These are phyloP conservation scores for Channallabes apus DNA, from an alignment of 2,797 vertebrate species.

Conservation along the genomic window DNA sequence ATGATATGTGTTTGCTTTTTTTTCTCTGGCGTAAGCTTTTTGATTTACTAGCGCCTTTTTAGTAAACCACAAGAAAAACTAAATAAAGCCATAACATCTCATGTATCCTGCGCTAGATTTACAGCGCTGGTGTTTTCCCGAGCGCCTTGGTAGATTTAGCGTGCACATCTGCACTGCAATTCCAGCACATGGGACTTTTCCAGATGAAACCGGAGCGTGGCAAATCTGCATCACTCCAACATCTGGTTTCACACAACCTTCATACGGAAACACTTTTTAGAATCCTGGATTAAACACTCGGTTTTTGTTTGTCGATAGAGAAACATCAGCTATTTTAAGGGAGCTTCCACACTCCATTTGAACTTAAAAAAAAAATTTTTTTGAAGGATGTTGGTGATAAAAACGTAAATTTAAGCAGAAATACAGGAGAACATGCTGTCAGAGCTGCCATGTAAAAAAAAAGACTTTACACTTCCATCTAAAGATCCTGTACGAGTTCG, in stretches of 20 bases:
- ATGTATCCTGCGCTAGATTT: conserved; percentile 16
- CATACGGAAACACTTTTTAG: conserved; percentile 15
- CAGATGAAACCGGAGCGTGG: conserved; percentile 7
- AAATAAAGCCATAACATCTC: neutral
- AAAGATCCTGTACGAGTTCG: neutral
- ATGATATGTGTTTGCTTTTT: neutral
- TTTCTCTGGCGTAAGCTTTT: neutral
- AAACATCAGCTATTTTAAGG: neutral
- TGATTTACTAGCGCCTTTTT: neutral
- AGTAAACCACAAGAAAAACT: neutral
- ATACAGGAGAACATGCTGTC: neutral
- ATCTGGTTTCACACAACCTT: neutral
- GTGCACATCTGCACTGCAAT: neutral
- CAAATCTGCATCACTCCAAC: conserved; percentile 12
- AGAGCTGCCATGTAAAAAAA: neutral
- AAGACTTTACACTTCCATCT: neutral
- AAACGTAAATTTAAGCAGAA: neutral
- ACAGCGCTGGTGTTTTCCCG: neutral
- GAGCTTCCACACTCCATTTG: too few species aligned
- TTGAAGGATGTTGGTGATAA: neutral
- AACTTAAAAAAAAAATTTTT: too few species aligned
- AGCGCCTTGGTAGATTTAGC: conserved; percentile 3
- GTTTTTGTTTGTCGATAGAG: neutral
- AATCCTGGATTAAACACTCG: neutral
- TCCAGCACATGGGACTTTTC: neutral